Base-by-base conservation (phyloP, 2,113 vertebrate genomes). In the Zootoca vivipara region DNA sequence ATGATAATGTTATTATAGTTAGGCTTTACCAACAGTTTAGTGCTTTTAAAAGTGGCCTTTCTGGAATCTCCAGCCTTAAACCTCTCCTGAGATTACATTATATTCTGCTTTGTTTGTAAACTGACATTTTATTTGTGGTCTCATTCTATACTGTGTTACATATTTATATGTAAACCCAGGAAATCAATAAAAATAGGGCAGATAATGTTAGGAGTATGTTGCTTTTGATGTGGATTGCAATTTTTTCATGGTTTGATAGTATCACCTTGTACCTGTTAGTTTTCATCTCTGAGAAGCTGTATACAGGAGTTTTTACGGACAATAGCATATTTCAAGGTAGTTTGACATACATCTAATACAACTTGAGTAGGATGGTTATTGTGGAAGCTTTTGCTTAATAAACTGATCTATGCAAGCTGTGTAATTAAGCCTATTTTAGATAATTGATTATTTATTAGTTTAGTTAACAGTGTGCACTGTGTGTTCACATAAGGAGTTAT, bases 401-500 rank as follows among this genome's bases (percentile, higher is more conserved):
- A 46, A 64, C 30, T n/a, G 4, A 33, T 46, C 15, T 67, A n/a
- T 79, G 10, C 10, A 74, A 80, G 35, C 20, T 87, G 30, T 82
- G 3, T 64, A 81, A 46, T 56, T 80, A 42, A 70, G n/a, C 30
- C 20, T 52, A 18, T 46, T 84, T 78, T 22, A 35, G 74, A 67
- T 69, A 83, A 83, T n/a, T 46, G 46, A 46, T 87, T 85, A 2
- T 80, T 56, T 52, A 52, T 33, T 28, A 87, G 52, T 67, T 90
- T 87, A n/a, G 2, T 78, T 69, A 24, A 38, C 18, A 42, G 15
- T 80, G 30, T 72, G 10, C 87, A 35, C 33, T 80, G 5, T 58
- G 46, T n/a, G n/a, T 40, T 74, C 52, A 16, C 30, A 77, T 52
- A 46, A 12, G 24, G 18, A 52, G 7, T 84, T 81, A 38, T 78